Percentiles rank a stretch among this genome's conserved stretches.
Evolutionary conservation across 2,797 vertebrate species (phyloP).

Genomic region (Balearica regulorum): DNA sequence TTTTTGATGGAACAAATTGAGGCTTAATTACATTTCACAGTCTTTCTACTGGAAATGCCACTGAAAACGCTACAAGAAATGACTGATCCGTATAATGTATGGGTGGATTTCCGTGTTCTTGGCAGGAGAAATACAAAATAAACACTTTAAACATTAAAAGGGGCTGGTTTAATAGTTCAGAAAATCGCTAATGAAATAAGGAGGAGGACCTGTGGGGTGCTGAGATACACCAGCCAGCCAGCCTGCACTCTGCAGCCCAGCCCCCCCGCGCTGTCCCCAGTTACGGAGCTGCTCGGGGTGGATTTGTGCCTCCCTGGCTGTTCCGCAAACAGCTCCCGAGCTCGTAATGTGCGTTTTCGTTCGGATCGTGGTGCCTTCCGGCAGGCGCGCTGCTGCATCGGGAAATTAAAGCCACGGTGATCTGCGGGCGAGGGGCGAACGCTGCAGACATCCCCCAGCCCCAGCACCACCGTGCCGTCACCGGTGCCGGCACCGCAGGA

Average conservation of each 20-base stretch:
- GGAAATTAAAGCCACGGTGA: background rate
- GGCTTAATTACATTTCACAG: slow-evolving; percentile 53
- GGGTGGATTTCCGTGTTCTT: slow-evolving; percentile 39
- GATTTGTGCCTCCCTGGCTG: background rate
- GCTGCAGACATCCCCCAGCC: background rate
- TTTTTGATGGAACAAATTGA: slow-evolving; percentile 31
- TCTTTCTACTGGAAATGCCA: slow-evolving; percentile 47
- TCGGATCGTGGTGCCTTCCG: background rate
- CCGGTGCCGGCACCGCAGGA: accelerated
- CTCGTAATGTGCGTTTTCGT: accelerated
- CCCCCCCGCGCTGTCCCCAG: background rate
- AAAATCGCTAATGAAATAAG: background rate
- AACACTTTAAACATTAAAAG: slow-evolving; percentile 20
- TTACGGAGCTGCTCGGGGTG: background rate
- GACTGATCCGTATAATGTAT: slow-evolving; percentile 29
- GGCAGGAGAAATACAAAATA: slow-evolving; percentile 41
- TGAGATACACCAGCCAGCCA: background rate
- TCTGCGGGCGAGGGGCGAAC: accelerated
- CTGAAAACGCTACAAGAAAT: slow-evolving; percentile 46
- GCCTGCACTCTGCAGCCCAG: background rate
- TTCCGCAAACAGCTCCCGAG: background rate
- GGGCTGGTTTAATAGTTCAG: background rate
- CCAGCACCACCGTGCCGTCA: accelerated
- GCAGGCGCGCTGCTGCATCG: background rate
- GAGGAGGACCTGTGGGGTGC: background rate